Evolutionary conservation across 2,113 vertebrate genomes (phyloP).

Genomic region (Podarcis cretensis): DNA sequence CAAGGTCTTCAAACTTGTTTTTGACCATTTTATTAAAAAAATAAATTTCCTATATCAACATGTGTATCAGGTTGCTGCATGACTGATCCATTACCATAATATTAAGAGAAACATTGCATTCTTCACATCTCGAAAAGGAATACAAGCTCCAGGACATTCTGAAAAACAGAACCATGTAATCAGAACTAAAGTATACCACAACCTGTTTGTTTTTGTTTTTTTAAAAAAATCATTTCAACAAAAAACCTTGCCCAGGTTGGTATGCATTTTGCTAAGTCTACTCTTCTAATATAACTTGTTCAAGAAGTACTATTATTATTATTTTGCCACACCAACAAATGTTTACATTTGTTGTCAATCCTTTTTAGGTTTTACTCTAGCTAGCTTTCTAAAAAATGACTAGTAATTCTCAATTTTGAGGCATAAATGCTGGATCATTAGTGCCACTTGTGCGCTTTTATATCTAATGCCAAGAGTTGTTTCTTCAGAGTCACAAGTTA

Average conservation of each 20-base stretch:
- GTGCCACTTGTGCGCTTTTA: not conserved
- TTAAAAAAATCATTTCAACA: conserved; percentile 13
- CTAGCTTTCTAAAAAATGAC: not conserved
- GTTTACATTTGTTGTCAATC: conserved; percentile 6
- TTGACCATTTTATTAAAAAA: conserved; percentile 74
- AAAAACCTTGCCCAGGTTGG: conserved; percentile 4
- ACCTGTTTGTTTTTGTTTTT: not conserved
- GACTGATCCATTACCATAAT: conserved; percentile 61
- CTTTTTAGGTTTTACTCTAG: not conserved
- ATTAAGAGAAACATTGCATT: conserved; percentile 59
- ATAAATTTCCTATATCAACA: conserved; percentile 68
- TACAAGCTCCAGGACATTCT: conserved; percentile 61
- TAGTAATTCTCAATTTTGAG: conserved; percentile 7
- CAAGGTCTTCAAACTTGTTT: conserved; percentile 62
- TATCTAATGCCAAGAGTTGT: not conserved
- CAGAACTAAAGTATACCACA: conserved; percentile 59
- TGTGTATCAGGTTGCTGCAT: conserved; percentile 58
- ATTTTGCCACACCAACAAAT: not conserved
- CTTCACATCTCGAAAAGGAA: conserved; percentile 62
- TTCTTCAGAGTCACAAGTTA: not conserved
- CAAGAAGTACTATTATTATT: not conserved
- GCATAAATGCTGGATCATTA: conserved; percentile 11
- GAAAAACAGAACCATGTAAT: conserved; percentile 51
- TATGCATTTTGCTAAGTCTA: not conserved
- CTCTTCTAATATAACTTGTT: not conserved